Evolutionary conservation across 1,140 invertebrate genomes (phyloP).

Genomic region (Zaprionus nigranus): DNA sequence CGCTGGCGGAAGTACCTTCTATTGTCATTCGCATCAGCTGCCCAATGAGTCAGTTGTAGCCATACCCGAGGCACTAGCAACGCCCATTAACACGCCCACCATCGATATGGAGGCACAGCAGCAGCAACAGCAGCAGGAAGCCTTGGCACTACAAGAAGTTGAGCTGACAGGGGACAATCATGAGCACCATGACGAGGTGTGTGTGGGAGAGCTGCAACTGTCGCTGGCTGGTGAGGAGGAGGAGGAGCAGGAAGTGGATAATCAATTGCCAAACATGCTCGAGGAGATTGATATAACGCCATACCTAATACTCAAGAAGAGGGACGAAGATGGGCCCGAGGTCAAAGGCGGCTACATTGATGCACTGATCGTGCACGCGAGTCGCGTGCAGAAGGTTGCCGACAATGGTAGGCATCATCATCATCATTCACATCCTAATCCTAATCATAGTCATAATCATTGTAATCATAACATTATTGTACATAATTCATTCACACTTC

Average conservation of each 20-base stretch:
- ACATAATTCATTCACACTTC: constrained; percentile 14
- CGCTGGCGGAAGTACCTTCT: constrained; percentile 46
- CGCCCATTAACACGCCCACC: constrained; percentile 56
- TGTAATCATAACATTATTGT: constrained; percentile 2
- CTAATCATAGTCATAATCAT: constrained; percentile 1
- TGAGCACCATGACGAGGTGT: neutral
- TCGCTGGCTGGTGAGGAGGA: constrained; percentile 70
- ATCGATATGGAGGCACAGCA: constrained; percentile 13
- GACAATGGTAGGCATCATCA: constrained; percentile 79
- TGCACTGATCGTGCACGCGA: constrained; percentile 96
- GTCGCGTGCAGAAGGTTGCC: constrained; percentile 88
- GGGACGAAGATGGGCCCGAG: constrained; percentile 93
- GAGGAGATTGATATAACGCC: constrained; percentile 92
- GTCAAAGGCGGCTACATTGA: constrained; percentile 95
- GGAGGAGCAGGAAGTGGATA: constrained; percentile 66
- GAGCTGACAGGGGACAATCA: neutral
- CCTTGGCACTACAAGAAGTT: constrained; percentile 8
- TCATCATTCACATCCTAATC: constrained; percentile 14
- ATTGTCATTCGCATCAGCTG: constrained; percentile 71
- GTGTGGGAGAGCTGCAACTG: constrained; percentile 40
- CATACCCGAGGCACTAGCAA: constrained; percentile 3
- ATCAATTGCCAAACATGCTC: constrained; percentile 86
- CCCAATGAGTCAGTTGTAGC: constrained; percentile 43
- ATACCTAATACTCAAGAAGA: constrained; percentile 91
- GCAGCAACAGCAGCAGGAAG: neutral